Percentiles rank a stretch among this genome's conserved stretches.
Conservation (phyloP, 2,888 invertebrate species). For the Aleiodes testaceus region DNA sequence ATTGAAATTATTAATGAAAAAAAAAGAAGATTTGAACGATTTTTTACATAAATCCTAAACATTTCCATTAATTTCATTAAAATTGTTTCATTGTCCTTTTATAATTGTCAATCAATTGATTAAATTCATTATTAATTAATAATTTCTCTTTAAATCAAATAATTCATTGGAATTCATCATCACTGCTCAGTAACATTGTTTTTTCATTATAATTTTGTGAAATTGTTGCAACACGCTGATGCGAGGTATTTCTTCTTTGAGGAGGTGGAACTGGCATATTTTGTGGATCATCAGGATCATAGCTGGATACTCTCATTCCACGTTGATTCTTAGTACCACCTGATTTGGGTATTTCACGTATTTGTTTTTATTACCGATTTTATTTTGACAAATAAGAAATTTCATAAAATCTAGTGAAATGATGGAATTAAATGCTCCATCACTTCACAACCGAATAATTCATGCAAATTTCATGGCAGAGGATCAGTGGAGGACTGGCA, state of each 20-base stretch:
- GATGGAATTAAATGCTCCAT: slow-evolving; percentile 3
- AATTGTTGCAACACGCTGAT: slow-evolving; percentile 86
- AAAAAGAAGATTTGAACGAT: background rate
- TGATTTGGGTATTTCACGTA: slow-evolving; percentile 52
- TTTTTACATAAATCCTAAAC: no score
- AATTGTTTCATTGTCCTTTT: slow-evolving; percentile 22
- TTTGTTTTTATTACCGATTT: slow-evolving; percentile 6
- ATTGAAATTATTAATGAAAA: background rate
- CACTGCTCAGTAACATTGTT: slow-evolving; percentile 95
- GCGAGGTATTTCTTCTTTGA: slow-evolving; percentile 74
- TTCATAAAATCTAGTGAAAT: slow-evolving; percentile 32
- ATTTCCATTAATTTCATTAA: slow-evolving; percentile 16
- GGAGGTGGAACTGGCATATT: slow-evolving; percentile 70
- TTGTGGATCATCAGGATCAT: slow-evolving; percentile 81
- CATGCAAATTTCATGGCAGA: slow-evolving; percentile 30
- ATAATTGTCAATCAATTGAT: slow-evolving; percentile 7
- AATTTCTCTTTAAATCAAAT: slow-evolving; percentile 38
- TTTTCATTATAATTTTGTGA: slow-evolving; percentile 94
- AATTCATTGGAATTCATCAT: slow-evolving; percentile 90
- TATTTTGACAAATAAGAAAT: slow-evolving; percentile 27
- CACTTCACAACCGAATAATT: background rate
- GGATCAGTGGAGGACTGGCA: slow-evolving; percentile 22
- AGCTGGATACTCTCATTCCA: slow-evolving; percentile 80
- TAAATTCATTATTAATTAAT: slow-evolving; percentile 40
- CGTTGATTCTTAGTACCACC: slow-evolving; percentile 79